Percentiles rank a stretch among this genome's conserved stretches.
These are phyloP conservation scores for Phengaris arion DNA, from an alignment of 2,888 invertebrate species.

Conservation along the genomic window DNA sequence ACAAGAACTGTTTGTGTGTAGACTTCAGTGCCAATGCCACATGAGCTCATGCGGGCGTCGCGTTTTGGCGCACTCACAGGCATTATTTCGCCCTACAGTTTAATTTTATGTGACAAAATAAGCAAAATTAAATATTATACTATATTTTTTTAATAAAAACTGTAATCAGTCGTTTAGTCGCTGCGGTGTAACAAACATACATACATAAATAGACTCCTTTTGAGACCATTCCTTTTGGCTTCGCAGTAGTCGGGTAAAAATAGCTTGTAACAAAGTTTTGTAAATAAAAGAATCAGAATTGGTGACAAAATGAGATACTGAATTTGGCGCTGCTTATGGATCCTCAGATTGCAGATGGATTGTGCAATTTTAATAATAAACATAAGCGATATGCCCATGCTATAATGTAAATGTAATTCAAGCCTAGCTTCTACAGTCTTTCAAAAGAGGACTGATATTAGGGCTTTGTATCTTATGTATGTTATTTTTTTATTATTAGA, in stretches of 20 bases:
- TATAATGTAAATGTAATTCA: background rate
- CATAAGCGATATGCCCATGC: background rate
- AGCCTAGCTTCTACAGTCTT: background rate
- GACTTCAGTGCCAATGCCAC: constrained; percentile 75
- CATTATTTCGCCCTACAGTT: constrained; percentile 43
- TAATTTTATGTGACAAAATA: constrained; percentile 21
- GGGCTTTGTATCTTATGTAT: background rate
- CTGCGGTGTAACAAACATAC: too few species aligned
- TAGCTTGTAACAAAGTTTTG: background rate
- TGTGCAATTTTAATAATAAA: background rate
- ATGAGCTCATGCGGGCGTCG: constrained; percentile 65
- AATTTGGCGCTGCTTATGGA: background rate
- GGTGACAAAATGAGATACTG: background rate
- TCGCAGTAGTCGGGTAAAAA: background rate
- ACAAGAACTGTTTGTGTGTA: constrained; percentile 57
- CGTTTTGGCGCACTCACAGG: constrained; percentile 72
- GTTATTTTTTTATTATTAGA: background rate
- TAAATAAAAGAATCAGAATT: background rate
- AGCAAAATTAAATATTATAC: background rate
- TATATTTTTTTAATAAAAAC: too few species aligned
- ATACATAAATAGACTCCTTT: too few species aligned
- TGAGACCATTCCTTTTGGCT: too few species aligned
- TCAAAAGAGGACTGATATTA: background rate
- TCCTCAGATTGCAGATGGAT: background rate
- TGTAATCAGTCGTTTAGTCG: too few species aligned